Percentiles rank a stretch among this genome's conserved stretches.
Evolutionary conservation across 1,140 invertebrate species (phyloP).

Genomic region (Bombus waltoni): DNA sequence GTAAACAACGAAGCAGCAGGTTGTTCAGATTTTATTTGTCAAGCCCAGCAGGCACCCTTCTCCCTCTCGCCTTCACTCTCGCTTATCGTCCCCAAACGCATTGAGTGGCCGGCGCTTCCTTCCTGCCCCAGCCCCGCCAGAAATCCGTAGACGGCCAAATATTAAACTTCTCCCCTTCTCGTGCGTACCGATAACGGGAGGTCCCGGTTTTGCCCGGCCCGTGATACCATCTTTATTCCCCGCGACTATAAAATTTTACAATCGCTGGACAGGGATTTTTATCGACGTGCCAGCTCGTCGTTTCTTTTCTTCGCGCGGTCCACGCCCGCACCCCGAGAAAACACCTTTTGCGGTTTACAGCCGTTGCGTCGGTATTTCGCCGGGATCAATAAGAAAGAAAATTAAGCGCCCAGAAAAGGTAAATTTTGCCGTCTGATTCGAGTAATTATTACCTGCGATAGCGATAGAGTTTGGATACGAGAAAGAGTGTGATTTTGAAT

Average conservation of each 20-base stretch:
- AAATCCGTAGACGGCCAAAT: slow-evolving; percentile 78
- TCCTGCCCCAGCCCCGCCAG: slow-evolving; percentile 53
- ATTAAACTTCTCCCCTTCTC: slow-evolving; percentile 72
- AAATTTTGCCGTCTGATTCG: too few species aligned
- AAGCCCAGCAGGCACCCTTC: slow-evolving; percentile 67
- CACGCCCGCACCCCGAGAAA: not conserved
- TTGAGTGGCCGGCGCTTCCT: slow-evolving; percentile 51
- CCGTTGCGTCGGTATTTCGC: not conserved
- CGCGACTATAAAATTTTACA: slow-evolving; percentile 80
- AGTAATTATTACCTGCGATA: too few species aligned
- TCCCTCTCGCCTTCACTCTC: slow-evolving; percentile 48
- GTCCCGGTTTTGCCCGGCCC: slow-evolving; percentile 65
- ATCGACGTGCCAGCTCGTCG: slow-evolving; percentile 62
- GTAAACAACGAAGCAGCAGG: slow-evolving; percentile 79
- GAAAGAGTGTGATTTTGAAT: too few species aligned
- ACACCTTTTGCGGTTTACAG: not conserved
- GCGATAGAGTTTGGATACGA: too few species aligned
- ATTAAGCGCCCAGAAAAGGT: not conserved
- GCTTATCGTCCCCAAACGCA: slow-evolving; percentile 76
- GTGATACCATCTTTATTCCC: slow-evolving; percentile 78
- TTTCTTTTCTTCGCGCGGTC: slow-evolving; percentile 35
- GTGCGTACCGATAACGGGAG: slow-evolving; percentile 74
- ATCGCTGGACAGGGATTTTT: slow-evolving; percentile 73
- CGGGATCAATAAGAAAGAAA: not conserved
- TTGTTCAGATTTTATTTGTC: slow-evolving; percentile 82